Base-by-base conservation (phyloP, 2,888 invertebrate genomes). In the Blomia tropicalis region DNA sequence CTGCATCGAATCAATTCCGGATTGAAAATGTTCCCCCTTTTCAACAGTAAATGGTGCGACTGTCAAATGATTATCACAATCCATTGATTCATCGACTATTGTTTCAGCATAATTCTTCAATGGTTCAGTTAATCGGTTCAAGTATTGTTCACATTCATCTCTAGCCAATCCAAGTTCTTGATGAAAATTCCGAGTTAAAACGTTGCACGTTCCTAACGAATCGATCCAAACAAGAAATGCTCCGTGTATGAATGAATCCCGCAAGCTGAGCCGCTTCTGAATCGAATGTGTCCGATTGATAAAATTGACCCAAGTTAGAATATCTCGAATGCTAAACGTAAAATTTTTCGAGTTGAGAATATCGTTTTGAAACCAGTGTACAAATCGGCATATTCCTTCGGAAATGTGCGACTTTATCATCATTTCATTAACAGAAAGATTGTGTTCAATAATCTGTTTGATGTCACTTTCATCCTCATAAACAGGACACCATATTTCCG, bases 401-500 rank as follows among this genome's bases (percentile, higher is more conserved):
- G 87, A 85, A 32, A 36, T 59, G 59, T 25, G 67, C 36, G 60
- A 65, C 60, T 67, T 70, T 14, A 17, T 19, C 2, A 67, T 64
- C 29, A 4, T 11, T 14, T 25, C 51, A 27, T 17, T 17, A 36
- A 31, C 7, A 19, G 30, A 43, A 4, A 68, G 59, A 19, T 71
- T 72, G 60, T 71, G 71, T 1, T 79, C 79, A 14, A 68, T 64
- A 43, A 69, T 68, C 4, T 59, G 54, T 17, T 58, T 60, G 22
- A 69, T 56, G 44, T 68, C 67, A 23, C 23, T 77, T 60, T 80
- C 77, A 27, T 81, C 78, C 19, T 81, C 80, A 11, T 83, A 84
- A 58, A 82, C 80, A 62, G 85, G 86, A 71, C 95, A 95, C 96
- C 96, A 99, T 71, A 99, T 90, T 77, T 99, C 98, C 0, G 98